Conservation (phyloP, 2,113 vertebrate genomes). For the Gobiocypris rarus region DNA sequence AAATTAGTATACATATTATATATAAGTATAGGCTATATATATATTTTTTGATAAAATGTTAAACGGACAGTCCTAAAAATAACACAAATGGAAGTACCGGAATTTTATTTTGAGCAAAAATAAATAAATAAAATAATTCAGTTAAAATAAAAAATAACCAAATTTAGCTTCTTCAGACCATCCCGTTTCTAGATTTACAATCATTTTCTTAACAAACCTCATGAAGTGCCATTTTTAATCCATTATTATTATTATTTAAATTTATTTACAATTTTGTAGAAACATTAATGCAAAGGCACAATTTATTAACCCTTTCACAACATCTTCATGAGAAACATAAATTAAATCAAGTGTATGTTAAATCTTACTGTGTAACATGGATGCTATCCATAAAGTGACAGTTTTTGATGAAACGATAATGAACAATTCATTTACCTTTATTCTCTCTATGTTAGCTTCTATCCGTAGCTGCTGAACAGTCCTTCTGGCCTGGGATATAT, state of each 20-base stretch:
- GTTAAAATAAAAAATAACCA: background rate
- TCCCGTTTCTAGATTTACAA: background rate
- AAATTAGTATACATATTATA: too few relatives aligned
- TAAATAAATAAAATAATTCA: too few relatives aligned
- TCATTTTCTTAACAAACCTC: background rate
- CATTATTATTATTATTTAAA: too few relatives aligned
- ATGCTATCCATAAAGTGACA: too few relatives aligned
- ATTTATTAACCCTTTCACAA: background rate
- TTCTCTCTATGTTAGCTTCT: slow-evolving; percentile 89
- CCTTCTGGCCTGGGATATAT: slow-evolving; percentile 83
- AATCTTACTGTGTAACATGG: background rate
- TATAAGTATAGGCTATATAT: too few relatives aligned
- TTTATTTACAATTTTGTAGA: background rate
- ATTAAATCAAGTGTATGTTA: background rate
- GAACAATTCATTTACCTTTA: slow-evolving; percentile 79
- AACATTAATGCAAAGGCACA: background rate
- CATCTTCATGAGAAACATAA: background rate
- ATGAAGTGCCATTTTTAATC: background rate
- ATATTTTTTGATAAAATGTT: too few relatives aligned
- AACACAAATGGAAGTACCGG: background rate
- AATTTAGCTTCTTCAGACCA: background rate
- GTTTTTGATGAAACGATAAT: background rate
- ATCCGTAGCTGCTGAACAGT: slow-evolving; percentile 87
- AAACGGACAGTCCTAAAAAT: background rate
- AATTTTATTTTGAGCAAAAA: background rate